Evolutionary conservation across 2,113 vertebrate genomes (phyloP), one percentile per base, ranked within the genome.

Genomic region (Gobio gobio): DNA sequence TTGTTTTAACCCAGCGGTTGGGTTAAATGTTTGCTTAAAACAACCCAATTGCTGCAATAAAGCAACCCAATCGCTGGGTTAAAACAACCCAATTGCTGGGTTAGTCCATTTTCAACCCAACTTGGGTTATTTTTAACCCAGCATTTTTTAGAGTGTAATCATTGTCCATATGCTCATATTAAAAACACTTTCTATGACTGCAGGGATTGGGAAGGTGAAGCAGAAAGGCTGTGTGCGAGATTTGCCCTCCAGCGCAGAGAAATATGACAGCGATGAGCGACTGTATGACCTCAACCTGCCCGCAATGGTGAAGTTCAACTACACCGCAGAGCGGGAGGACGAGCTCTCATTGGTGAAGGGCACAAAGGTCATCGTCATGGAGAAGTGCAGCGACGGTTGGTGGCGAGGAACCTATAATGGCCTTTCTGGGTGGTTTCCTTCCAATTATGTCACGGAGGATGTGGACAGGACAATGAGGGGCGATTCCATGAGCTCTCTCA

Each of bases 381-480:
- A 97, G 90, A 97, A 97, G 90, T 97, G 97, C 94, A 97, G 96
- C 54, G 97, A 97, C 77, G 97, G 97, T 75, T 97, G 96, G 97
- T 97, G 97, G 96, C 93, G 97, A 8, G 97, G 96, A 73, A 96
- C 95, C 93, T 97, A 96, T 91, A 95, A 85, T 36, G 96, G 96
- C 70, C 95, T 94, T 14, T 94, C 95, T 20, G 97, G 97, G 88
- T 97, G 97, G 97, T 97, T 97, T 78, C 97, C 96, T 29, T 97
- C 97, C 86, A 97, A 97, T 92, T 97, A 97, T 58, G 97, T 97
- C 89, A 96, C 95, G 2, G 97, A 97, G 90, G 96, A 97, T 45
- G 87, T 94, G 36, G 96, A 97, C 2, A 94, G 95, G 85, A 95
- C 94, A 64, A 94, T 95, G 56, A 94, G 95, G 66, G 95, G 91